Conservation (phyloP, 1,140 invertebrate species). For the Orchesella cincta region DNA sequence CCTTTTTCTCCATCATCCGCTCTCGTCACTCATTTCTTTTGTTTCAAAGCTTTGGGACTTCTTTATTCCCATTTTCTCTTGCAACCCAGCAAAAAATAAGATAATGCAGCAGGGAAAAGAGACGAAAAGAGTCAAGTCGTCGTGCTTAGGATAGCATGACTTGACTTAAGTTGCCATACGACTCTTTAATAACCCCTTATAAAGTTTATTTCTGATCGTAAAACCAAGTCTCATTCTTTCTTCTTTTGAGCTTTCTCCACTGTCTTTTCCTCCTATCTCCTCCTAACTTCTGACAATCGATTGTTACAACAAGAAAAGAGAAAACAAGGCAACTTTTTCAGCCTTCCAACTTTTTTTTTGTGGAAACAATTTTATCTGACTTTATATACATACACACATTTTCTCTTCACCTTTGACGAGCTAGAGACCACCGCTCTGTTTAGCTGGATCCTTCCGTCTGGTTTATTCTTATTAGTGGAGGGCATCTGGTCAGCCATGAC, state of each 20-base stretch:
- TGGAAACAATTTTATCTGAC: background rate
- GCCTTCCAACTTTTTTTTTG: conserved; percentile 2
- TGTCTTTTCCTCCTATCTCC: background rate
- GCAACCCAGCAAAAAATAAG: background rate
- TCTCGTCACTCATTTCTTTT: conserved; percentile 26
- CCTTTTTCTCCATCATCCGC: conserved; percentile 14
- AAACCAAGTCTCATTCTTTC: conserved; percentile 20
- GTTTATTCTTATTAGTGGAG: too few species aligned
- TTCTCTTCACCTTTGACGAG: background rate
- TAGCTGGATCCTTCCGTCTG: too few species aligned
- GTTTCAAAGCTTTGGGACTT: conserved; percentile 3
- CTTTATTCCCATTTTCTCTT: background rate
- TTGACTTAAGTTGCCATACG: conserved; percentile 11
- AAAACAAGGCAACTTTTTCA: background rate
- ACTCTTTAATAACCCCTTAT: conserved; percentile 37
- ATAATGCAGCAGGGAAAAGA: background rate
- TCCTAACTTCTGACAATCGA: conserved; percentile 8
- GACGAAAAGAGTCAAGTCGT: conserved; percentile 16
- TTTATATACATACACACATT: background rate
- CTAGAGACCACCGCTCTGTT: too few species aligned
- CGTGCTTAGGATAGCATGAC: conserved; percentile 19
- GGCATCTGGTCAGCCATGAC: too few species aligned
- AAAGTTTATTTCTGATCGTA: conserved; percentile 34
- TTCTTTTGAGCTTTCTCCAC: background rate
- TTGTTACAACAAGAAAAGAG: conserved; percentile 1